Percentiles rank a stretch among this genome's conserved stretches.
These are phyloP conservation scores for Chaenocephalus aceratus DNA, from an alignment of 2,113 vertebrate species.

Conservation along the genomic window DNA sequence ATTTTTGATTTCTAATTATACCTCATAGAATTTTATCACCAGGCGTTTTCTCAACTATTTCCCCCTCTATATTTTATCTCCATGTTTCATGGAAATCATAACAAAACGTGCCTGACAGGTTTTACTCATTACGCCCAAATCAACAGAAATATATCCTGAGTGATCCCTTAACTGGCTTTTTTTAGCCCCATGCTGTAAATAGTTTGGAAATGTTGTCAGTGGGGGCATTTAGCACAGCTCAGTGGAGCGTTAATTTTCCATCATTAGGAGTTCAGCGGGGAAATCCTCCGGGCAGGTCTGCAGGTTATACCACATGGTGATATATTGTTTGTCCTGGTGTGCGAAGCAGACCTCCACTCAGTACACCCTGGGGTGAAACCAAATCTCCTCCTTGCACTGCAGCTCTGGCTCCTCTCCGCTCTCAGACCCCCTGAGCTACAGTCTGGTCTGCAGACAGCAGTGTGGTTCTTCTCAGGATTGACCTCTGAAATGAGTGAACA, in stretches of 20 bases:
- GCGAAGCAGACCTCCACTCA: constrained; percentile 70
- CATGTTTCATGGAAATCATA: constrained; percentile 47
- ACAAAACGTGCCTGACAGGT: constrained; percentile 57
- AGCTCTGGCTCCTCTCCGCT: constrained; percentile 69
- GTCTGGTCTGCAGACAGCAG: constrained; percentile 50
- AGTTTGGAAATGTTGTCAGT: constrained; percentile 63
- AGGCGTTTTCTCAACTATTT: constrained; percentile 40
- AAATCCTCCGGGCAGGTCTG: constrained; percentile 64
- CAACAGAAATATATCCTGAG: constrained; percentile 59
- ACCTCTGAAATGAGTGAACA: constrained; percentile 5
- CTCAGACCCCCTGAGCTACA: constrained; percentile 62
- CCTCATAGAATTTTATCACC: constrained; percentile 46
- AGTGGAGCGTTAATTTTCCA: constrained; percentile 80
- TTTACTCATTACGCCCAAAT: constrained; percentile 64
- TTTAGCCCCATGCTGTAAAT: constrained; percentile 50
- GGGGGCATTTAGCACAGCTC: constrained; percentile 63
- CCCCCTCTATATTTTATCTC: constrained; percentile 41
- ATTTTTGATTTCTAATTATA: constrained; percentile 57
- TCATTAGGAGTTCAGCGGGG: constrained; percentile 72
- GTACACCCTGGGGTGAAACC: constrained; percentile 73
- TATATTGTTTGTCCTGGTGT: constrained; percentile 69
- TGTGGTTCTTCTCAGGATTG: constrained; percentile 67
- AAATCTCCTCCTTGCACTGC: constrained; percentile 60
- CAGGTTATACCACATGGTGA: constrained; percentile 70
- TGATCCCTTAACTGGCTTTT: constrained; percentile 45